phyloP scores from a whole-genome alignment of 2,888 invertebrate species.

The Meganola albula region DNA sequence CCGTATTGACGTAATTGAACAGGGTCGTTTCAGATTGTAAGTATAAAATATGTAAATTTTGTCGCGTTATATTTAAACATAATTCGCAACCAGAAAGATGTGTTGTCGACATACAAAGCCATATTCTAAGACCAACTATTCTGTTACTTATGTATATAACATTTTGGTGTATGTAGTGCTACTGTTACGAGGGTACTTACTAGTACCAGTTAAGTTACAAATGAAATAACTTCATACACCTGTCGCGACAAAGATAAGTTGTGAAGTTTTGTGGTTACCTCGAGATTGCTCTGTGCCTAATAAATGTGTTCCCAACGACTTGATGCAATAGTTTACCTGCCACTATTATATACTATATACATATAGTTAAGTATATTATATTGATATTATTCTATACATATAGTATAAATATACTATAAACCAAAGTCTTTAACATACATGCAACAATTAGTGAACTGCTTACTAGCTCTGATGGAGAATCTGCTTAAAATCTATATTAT shows the following conservation, averaged over 20 bases:
- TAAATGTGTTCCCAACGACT: conserved; percentile 61
- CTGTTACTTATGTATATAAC: conserved; percentile 6
- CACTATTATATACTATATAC: too few species aligned
- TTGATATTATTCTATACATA: conserved; percentile 20
- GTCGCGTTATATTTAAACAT: too few species aligned
- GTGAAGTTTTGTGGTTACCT: conserved; percentile 19
- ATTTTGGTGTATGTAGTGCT: conserved; percentile 18
- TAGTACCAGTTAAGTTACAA: conserved; percentile 28
- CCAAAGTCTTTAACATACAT: conserved; percentile 33
- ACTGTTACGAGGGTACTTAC: too few species aligned
- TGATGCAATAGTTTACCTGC: conserved; percentile 60
- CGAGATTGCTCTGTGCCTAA: conserved; percentile 33
- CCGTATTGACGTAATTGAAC: conserved; percentile 29
- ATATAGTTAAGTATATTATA: conserved; percentile 31
- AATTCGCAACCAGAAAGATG: too few species aligned
- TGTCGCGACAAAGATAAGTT: conserved; percentile 13
- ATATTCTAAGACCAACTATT: conserved; percentile 19
- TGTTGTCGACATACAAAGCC: conserved; percentile 19
- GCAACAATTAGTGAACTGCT: conserved; percentile 25
- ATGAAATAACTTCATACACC: conserved; percentile 21
- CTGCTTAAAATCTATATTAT: too few species aligned
- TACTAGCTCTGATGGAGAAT: conserved; percentile 19
- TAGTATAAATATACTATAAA: conserved; percentile 29
- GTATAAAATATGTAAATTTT: too few species aligned
- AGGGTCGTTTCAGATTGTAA: conserved; percentile 28